phyloP scores from a whole-genome alignment of 2,113 vertebrate genomes.

The western clawed frog (Xenopus tropicalis) region UCB_Xtro_10.0 CM004448.2:2559001-2559500 shows the following conservation, averaged over 20 bases:
- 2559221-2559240: neutral
- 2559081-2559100: neutral
- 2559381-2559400: neutral
- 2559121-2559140: slow-evolving; percentile 48
- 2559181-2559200: neutral
- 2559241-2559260: slow-evolving; percentile 13
- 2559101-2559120: neutral
- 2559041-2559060: neutral
- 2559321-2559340: slow-evolving; percentile 52
- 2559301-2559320: slow-evolving; percentile 57
- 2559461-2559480: slow-evolving; percentile 13
- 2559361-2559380: neutral
- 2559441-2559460: neutral
- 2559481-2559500: slow-evolving; percentile 12
- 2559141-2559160: slow-evolving; percentile 54
- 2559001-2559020: neutral
- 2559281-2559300: neutral
- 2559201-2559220: neutral
- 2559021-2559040: neutral
- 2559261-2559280: neutral
- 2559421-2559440: neutral
- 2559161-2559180: slow-evolving; percentile 49
- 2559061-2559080: neutral
- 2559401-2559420: neutral
- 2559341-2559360: slow-evolving; percentile 15